Base-by-base conservation (phyloP, 1,140 invertebrate genomes). In the Aphelinus atriplicis region DNA sequence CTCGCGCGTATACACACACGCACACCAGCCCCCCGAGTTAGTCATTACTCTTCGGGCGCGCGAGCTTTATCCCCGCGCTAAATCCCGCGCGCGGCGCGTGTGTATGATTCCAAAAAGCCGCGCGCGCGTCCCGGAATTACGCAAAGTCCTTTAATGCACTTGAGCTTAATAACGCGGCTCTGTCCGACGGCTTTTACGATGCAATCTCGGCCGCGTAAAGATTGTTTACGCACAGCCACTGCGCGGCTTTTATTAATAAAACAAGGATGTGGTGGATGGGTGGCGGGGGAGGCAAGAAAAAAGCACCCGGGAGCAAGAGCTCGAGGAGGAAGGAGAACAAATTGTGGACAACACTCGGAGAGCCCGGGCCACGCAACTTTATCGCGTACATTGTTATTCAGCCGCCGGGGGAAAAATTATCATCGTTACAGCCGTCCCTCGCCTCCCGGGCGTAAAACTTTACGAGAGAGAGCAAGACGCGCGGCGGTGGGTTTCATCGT, bases 351-450 rank as follows among this genome's bases (percentile, higher is more conserved):
- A 58, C 57, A 58, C 61, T 45, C 6, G 61, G 47, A 45, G 10
- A 7, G 42, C 9, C 61, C 48, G 43, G 46, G 45, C 45, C 10
- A 46, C 26, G 9, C 7, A 63, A 10, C 46, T 48, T 63, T 63
- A 63, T 10, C 43, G 2, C 46, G 10, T 63, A 47, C 61, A 48
- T 63, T 63, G 61, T 48, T 63, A 63, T 63, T 63, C 61, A 63
- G 61, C 7, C 43, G 46, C 61, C 26, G 26, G 26, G 61, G 10
- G 43, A 48, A 63, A 63, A 63, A 63, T 63, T 63, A 63, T 63
- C 61, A 48, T 63, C 46, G 43, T 48, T 63, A 9, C 61, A 63
- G 43, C 10, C 46, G 10, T 63, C 10, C 45, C 9, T 26, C 26
- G 26, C 26, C 26, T 26, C 26, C 26, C 26, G 26, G 26, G 2